Base-by-base conservation (phyloP, 2,888 invertebrate genomes). In the Drepanosiphum platanoidis region DNA sequence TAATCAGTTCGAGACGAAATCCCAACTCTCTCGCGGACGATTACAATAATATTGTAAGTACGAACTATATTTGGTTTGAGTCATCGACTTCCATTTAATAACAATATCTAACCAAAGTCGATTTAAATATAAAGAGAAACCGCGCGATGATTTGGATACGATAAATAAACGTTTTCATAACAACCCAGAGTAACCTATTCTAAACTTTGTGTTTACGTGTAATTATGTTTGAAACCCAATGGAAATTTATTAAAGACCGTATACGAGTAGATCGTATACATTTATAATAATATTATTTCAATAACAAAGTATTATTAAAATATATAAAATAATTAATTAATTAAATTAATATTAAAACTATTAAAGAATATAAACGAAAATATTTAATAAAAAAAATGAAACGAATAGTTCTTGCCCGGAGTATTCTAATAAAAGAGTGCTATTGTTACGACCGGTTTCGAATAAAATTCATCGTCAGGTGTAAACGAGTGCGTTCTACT, bases 81-180 rank as follows among this genome's bases (percentile, higher is more conserved):
- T 34, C n/a, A 52, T 70, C 30, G 27, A 27, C 58, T 58, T 52
- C 36, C 30, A 18, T 52, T 80, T 13, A 3, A 46, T n/a, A 66
- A 68, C 66, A 66, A 80, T 80, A 22, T 3, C 68, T 34, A 27
- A 46, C 70, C 52, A 27, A 70, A 70, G 70, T 70, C 58, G 58
- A 70, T 70, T 80, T 80, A 80, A 80, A 80, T 70, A 58, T 46
- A 52, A 52, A 80, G 27, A 80, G 70, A 70, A 70, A 58, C 27
- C 34, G 9, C 27, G 18, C 18, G 52, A 32, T n/a, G 42, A 70
- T 70, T 68, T 36, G 30, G 52, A 58, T 58, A 36, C 80, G 68
- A 52, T 70, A 70, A 52, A 70, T 80, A 70, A 70, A 70, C 70
- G 70, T 80, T 80, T 80, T 52, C 68, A 80, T 80, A 70, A 52